Conservation (phyloP, 1,140 invertebrate genomes). For the Aphaenogaster ashmeadi region DNA sequence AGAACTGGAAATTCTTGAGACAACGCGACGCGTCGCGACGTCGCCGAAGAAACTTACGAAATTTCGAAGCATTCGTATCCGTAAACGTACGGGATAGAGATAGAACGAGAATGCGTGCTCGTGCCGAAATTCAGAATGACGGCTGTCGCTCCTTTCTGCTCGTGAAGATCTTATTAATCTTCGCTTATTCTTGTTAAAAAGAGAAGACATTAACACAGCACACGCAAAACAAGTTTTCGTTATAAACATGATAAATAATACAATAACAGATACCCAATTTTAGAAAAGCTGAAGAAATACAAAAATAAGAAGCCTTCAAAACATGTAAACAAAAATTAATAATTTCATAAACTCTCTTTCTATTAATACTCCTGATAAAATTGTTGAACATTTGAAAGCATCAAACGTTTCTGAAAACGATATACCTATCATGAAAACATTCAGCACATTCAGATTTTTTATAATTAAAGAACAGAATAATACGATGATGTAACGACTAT, state of each 20-base stretch:
- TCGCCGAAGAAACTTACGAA: conserved; percentile 58
- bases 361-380: neutral
- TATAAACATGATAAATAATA: neutral
- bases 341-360: neutral
- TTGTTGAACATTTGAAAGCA: neutral
- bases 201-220: neutral
- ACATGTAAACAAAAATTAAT: conserved; percentile 3
- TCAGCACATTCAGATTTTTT: neutral
- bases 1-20: conserved; percentile 60
- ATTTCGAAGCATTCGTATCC: conserved; percentile 27
- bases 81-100: conserved; percentile 25
- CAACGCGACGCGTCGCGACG: conserved; percentile 60
- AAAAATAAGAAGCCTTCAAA: neutral
- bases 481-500: neutral
- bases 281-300: neutral
- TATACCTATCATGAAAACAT: neutral
- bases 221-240: neutral
- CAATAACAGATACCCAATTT: neutral
- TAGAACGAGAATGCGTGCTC: conserved; percentile 7
- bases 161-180: neutral
- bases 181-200: neutral
- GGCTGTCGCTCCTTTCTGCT: neutral
- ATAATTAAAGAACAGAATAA: neutral
- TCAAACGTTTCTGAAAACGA: neutral
- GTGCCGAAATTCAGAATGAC: conserved; percentile 16